Evolutionary conservation across 1,140 invertebrate species (phyloP), one percentile per base, ranked within the genome.

Genomic region (Drepana arcuata): DNA sequence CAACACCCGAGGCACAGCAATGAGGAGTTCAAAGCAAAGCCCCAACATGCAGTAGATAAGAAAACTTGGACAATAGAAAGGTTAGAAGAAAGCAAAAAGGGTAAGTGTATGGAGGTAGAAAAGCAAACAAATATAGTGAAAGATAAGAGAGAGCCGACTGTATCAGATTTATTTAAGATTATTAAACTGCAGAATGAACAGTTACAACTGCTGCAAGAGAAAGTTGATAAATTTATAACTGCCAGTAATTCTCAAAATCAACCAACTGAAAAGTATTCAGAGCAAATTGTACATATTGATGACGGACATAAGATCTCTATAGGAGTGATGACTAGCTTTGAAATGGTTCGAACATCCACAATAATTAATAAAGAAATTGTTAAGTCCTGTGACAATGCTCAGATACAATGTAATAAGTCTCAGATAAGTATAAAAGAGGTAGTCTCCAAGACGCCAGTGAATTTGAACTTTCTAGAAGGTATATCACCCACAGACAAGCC

Each of bases 281-380:
- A 55, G n/a, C 67, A 75, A 16, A 58, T 70, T 34, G 53, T 59
- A 16, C 49, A 63, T 26, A 31, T 69, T 24, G 54, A 80, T 68
- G 91, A 88, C 35, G 82, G 84, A 36, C 83, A 86, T 15, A 89
- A 90, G 52, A 88, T 90, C 48, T 89, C 89, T 1, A 88, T 90
- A 43, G 88, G 88, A 41, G 87, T 91, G 6, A 90, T 89, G 86
- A 90, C 89, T 2, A 91, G 89, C 69, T 89, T 90, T 72, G 89
- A 91, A 71, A 84, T 90, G 41, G 87, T 86, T 1, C 71, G 89
- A 37, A 84, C 80, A 42, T 84, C 68, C 26, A 86, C 60, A 48
- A 67, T 64, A 21, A 81, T 61, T 5, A 78, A 83, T 48, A 79
- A 82, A 35, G 72, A 79, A 58, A 42, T 73, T 14, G 26, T 69